Base-by-base conservation (phyloP, 2,113 vertebrate species). In the Ailuropoda melanoleuca region DNA sequence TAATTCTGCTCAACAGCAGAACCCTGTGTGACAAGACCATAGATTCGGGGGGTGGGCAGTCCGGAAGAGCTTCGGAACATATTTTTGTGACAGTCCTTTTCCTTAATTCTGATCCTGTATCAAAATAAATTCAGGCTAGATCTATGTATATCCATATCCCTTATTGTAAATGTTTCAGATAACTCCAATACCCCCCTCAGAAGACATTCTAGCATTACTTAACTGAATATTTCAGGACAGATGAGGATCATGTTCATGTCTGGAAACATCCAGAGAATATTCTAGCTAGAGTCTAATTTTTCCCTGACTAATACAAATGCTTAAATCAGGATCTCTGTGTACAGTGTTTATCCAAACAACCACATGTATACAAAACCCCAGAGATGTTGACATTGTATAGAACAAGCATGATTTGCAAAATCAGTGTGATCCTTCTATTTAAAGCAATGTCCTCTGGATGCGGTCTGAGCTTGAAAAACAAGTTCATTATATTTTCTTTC, bases 401-500 rank as follows among this genome's bases (percentile, higher is more conserved):
- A 97, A 60, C 29, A 86, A 74, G 39, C 66, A 90, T 77, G 83
- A 58, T 98, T 88, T 95, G 78, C 92, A 95, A 97, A 98, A 97
- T 85, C 94, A 97, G 91, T 91, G 86, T 86, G 88, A 81, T 81
- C 70, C 74, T 97, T 84, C 90, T 83, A 24, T 92, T 95, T 93
- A 97, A 81, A 90, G 50, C 46, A 93, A 64, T 31, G 84, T 64
- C 37, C 43, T 23, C 26, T 64, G n/a, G 18, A 39, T 97, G 13
- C 95, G 70, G 90, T 53, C 95, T 4, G 18, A 95, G 96, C 97
- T 98, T 97, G 84, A 83, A 98, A 96, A 98, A 94, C 34, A 88
- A 96, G 46, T 80, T 96, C 88, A 92, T 87, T 97, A 50, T 87
- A 93, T 60, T 97, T 95, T 97, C 97, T 97, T 97, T 91, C 91